Evolutionary conservation across 2,797 vertebrate genomes (phyloP).

Genomic region (Pagetopsis macropterus): DNA sequence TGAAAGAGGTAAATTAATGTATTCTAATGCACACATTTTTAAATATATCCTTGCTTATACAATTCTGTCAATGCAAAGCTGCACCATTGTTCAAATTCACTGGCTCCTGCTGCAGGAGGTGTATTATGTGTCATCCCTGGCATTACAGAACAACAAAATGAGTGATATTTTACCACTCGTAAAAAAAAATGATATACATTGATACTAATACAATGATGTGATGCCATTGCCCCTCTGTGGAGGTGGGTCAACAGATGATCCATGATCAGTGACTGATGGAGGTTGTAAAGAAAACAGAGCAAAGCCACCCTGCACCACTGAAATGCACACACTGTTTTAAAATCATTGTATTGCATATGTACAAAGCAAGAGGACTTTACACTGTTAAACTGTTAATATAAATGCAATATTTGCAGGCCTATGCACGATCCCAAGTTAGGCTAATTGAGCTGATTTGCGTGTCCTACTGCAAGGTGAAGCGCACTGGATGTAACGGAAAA

Average conservation of each 20-base stretch:
- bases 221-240: slow-evolving; percentile 19
- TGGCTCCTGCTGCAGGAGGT: background rate
- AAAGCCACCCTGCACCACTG: slow-evolving; percentile 49
- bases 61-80: background rate
- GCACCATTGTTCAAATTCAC: background rate
- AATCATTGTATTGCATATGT: background rate
- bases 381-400: background rate
- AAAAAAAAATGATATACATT: slow-evolving; percentile 11
- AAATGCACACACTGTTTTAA: slow-evolving; percentile 60
- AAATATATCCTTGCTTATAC: background rate
- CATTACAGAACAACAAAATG: slow-evolving; percentile 12
- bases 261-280: slow-evolving; percentile 40
- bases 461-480: slow-evolving; percentile 61
- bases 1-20: background rate
- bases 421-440: slow-evolving; percentile 29
- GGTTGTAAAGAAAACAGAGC: slow-evolving; percentile 34
- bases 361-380: background rate
- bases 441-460: slow-evolving; percentile 26
- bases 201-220: background rate
- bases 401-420: slow-evolving; percentile 10
- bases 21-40: slow-evolving; percentile 4
- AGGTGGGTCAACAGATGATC: slow-evolving; percentile 48
- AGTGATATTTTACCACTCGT: background rate
- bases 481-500: background rate
- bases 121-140: slow-evolving; percentile 18